Conservation (phyloP, 2,888 invertebrate species). For the Chloroclysta siterata region DNA sequence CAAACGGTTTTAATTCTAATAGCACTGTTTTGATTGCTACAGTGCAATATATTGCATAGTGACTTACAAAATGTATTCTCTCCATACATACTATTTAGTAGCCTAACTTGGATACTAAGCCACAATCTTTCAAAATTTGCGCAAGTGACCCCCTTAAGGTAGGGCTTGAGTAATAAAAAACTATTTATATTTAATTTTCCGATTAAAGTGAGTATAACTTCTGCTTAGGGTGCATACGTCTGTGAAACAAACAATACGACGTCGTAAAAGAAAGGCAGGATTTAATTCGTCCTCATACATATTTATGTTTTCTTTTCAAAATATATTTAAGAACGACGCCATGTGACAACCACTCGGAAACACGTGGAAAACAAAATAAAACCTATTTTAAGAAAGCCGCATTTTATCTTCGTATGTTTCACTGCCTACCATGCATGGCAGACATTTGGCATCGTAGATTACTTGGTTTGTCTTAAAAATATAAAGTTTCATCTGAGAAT, state of each 20-base stretch:
- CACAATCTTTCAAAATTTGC: no score
- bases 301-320: slow-evolving; percentile 58
- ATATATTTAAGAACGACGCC: slow-evolving; percentile 56
- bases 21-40: no score
- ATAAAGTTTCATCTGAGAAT: background rate
- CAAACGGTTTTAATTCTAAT: no score
- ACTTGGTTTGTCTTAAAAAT: background rate
- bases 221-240: slow-evolving; percentile 41
- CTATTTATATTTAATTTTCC: no score
- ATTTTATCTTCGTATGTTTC: slow-evolving; percentile 54
- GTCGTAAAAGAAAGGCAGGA: slow-evolving; percentile 59
- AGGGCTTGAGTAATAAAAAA: no score
- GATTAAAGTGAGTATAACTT: background rate
- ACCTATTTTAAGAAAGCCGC: slow-evolving; percentile 56
- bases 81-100: no score
- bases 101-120: no score
- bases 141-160: no score
- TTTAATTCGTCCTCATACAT: slow-evolving; percentile 73
- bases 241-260: slow-evolving; percentile 58
- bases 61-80: no score
- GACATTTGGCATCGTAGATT: slow-evolving; percentile 10
- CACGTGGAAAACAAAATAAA: slow-evolving; percentile 54
- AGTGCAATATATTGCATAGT: no score
- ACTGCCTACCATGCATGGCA: slow-evolving; percentile 33
- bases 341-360: slow-evolving; percentile 61